Percentiles rank a stretch among this genome's conserved stretches.
Conservation (phyloP, 2,113 vertebrate genomes). For the Orthonyx spaldingii region DNA sequence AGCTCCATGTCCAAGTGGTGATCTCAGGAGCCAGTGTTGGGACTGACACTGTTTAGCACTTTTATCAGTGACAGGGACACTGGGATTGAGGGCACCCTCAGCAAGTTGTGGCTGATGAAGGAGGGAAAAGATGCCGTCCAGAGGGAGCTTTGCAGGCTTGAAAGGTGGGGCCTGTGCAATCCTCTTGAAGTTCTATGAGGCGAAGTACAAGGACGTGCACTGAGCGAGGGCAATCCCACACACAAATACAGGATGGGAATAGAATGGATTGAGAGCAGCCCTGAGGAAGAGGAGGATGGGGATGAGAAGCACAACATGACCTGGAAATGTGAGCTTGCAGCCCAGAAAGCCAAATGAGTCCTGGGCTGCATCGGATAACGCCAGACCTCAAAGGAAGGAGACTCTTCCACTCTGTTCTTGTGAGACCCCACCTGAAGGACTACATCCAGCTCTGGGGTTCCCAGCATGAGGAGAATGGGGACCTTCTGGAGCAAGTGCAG, state of each 20-base stretch:
- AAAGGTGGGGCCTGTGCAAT: background rate
- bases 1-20: background rate
- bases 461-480: fast-evolving
- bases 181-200: background rate
- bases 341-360: background rate
- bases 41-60: too few relatives aligned
- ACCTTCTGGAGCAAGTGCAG: background rate
- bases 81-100: background rate
- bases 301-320: background rate
- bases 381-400: background rate
- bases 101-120: background rate
- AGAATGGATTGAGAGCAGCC: background rate
- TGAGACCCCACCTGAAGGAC: background rate
- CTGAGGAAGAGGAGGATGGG: background rate
- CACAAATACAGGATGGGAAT: background rate
- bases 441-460: background rate
- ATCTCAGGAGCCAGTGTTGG: background rate
- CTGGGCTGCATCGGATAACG: background rate
- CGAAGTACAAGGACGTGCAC: background rate
- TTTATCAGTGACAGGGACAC: background rate
- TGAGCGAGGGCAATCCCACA: too few relatives aligned
- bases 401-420: background rate
- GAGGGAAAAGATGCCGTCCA: background rate
- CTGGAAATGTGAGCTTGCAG: background rate
- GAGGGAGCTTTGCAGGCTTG: background rate